Conservation (phyloP, 2,113 vertebrate genomes). For the Petromus typicus region DNA sequence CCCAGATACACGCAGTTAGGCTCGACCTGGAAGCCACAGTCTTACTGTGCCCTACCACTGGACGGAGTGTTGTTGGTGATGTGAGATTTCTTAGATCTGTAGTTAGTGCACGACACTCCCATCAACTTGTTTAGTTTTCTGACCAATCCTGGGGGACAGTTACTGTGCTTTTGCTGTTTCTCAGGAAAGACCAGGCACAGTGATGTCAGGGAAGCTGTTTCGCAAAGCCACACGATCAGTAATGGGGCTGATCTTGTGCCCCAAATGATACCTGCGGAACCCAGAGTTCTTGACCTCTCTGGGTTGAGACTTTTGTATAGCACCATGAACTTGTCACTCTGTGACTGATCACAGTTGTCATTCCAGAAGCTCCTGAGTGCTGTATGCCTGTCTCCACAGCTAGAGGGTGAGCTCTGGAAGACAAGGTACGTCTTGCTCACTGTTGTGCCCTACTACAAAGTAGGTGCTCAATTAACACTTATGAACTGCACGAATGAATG, state of each 20-base stretch:
- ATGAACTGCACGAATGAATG: not conserved
- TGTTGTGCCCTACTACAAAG: not conserved
- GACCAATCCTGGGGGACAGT: not conserved
- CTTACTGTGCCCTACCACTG: not conserved
- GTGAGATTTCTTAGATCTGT: not conserved
- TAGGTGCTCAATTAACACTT: not conserved
- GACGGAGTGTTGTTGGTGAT: too few species aligned
- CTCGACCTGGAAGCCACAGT: not conserved
- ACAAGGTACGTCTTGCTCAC: not conserved
- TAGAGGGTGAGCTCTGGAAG: not conserved
- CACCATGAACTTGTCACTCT: too few species aligned
- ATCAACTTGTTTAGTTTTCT: not conserved
- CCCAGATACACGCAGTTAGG: not conserved
- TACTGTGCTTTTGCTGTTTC: not conserved
- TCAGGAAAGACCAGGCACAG: not conserved
- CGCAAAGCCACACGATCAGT: not conserved
- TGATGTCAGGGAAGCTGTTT: slow-evolving; percentile 21
- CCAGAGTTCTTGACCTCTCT: not conserved
- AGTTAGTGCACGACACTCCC: not conserved
- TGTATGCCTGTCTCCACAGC: not conserved
- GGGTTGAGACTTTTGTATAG: not conserved
- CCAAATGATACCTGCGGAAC: not conserved
- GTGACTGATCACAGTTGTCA: not conserved
- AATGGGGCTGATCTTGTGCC: not conserved
- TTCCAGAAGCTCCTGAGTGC: not conserved